Evolutionary conservation across 2,797 vertebrate genomes (phyloP).

Genomic region (Urocyon cinereoargenteus): DNA sequence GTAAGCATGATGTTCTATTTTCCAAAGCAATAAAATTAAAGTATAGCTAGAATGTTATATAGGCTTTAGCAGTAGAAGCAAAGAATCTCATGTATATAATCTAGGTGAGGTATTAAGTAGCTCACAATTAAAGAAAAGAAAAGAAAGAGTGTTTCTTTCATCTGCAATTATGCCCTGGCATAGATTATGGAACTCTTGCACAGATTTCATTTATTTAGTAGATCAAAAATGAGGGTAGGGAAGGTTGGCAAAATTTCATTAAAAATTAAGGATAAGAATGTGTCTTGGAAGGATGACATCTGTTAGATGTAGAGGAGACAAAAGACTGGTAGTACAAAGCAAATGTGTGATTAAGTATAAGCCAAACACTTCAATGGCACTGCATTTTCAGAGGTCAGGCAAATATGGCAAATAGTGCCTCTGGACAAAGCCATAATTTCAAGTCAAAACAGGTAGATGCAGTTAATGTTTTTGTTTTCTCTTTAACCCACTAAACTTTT

Average conservation of each 20-base stretch:
- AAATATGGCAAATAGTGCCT: not conserved
- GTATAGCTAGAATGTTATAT: not conserved
- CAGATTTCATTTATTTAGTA: constrained; percentile 18
- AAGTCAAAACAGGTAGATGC: not conserved
- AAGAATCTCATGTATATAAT: constrained; percentile 41
- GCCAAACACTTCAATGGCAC: not conserved
- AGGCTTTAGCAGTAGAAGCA: constrained; percentile 28
- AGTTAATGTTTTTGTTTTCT: not conserved
- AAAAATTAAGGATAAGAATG: not conserved
- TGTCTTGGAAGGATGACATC: not conserved
- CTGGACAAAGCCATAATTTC: not conserved
- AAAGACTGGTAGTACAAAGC: not conserved
- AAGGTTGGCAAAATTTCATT: not conserved
- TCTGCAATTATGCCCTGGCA: not conserved
- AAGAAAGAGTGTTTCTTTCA: not conserved
- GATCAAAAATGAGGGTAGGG: not conserved
- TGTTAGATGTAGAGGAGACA: not conserved
- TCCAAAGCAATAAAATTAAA: constrained; percentile 44
- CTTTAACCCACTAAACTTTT: not conserved
- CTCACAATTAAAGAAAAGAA: not conserved
- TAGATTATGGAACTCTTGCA: constrained; percentile 11
- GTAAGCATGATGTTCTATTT: constrained; percentile 47
- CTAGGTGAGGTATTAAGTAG: constrained; percentile 29
- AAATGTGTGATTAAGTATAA: not conserved
- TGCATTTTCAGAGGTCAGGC: not conserved